A percentile compares a stretch with the other conserved stretches of the same genome.
Evolutionary conservation across 2,113 vertebrate genomes (phyloP).

Genomic region (Oxygymnocypris stewartii): DNA sequence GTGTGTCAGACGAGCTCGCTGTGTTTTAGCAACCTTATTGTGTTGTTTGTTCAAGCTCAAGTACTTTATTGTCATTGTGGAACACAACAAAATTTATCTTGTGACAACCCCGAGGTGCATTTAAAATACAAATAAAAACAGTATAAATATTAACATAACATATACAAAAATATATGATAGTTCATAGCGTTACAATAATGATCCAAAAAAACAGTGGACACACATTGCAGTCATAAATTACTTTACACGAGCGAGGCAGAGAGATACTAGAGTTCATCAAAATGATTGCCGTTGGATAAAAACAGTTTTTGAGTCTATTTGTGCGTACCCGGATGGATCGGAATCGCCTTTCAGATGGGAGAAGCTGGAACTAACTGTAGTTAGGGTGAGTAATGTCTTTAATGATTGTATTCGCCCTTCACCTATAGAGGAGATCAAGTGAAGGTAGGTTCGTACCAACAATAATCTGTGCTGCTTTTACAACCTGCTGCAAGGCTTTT

Average conservation of each 20-base stretch:
- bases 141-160: too few species aligned
- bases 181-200: too few species aligned
- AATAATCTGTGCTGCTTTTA: slow-evolving; percentile 24
- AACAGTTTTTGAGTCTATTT: neutral
- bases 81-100: too few species aligned
- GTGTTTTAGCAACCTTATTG: slow-evolving; percentile 15
- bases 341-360: neutral
- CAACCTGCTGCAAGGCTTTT: neutral
- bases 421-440: slow-evolving; percentile 6
- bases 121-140: too few species aligned
- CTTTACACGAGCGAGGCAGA: too few species aligned
- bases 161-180: too few species aligned
- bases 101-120: too few species aligned
- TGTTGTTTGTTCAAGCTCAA: slow-evolving; percentile 17
- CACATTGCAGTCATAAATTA: neutral
- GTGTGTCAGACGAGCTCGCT: neutral
- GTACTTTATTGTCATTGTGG: too few species aligned
- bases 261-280: too few species aligned
- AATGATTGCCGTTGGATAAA: too few species aligned
- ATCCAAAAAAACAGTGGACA: too few species aligned
- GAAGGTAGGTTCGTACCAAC: neutral
- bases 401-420: neutral
- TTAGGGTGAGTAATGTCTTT: neutral
- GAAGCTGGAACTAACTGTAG: neutral
- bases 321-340: neutral